A percentile compares a stretch with the other conserved stretches of the same genome.
Conservation (phyloP, 2,797 vertebrate species). For the Acrossocheilus fasciatus region DNA sequence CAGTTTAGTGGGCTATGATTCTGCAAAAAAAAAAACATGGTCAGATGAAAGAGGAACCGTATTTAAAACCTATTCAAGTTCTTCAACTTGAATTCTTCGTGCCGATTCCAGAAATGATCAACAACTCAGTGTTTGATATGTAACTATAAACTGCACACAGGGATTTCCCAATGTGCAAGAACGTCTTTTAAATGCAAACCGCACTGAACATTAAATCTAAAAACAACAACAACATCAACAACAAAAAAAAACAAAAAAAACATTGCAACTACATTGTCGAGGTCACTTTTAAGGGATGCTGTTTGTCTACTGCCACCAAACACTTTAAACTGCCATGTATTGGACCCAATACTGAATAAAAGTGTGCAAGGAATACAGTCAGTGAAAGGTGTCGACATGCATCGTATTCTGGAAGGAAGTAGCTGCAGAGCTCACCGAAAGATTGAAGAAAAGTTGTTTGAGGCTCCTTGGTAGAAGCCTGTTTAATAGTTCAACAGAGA, state of each 20-base stretch:
- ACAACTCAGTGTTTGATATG: slow-evolving; percentile 38
- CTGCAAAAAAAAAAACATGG: slow-evolving; percentile 4
- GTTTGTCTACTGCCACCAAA: slow-evolving; percentile 34
- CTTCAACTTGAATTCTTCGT: not conserved
- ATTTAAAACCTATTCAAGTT: not conserved
- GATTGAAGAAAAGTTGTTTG: slow-evolving; percentile 4
- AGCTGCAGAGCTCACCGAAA: not conserved
- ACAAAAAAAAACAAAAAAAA: not conserved
- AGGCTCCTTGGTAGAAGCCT: not conserved
- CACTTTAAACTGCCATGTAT: slow-evolving; percentile 12
- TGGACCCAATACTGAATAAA: slow-evolving; percentile 40
- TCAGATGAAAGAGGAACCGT: not conserved
- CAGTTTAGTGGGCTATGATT: slow-evolving; percentile 34
- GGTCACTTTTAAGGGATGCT: slow-evolving; percentile 28
- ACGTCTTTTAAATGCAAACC: not conserved
- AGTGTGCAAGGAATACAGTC: slow-evolving; percentile 23
- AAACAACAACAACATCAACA: slow-evolving; percentile 13
- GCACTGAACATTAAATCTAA: slow-evolving; percentile 25
- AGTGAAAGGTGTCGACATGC: slow-evolving; percentile 18
- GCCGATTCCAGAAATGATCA: slow-evolving; percentile 9
- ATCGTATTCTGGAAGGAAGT: not conserved
- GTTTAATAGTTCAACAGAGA: not conserved
- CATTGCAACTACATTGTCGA: slow-evolving; percentile 26
- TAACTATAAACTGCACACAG: slow-evolving; percentile 1
- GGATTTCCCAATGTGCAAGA: not conserved